A percentile compares a stretch with the other conserved stretches of the same genome.
Conservation (phyloP, 1,140 invertebrate genomes). For the Drosophila mayri region DNA sequence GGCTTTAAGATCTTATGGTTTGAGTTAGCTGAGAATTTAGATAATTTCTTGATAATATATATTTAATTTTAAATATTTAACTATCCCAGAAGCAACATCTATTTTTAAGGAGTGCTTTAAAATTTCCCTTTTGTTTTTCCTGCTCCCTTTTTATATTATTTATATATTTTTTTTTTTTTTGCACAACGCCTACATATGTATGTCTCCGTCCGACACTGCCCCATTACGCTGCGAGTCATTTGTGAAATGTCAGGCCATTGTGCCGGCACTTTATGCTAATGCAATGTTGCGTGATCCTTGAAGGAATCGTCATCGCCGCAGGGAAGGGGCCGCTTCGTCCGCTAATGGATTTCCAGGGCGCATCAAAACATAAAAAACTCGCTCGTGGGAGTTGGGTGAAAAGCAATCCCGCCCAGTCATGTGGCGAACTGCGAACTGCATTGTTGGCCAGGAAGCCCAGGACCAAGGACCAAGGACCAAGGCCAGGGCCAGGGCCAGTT, state of each 20-base stretch:
- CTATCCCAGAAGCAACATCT: not conserved
- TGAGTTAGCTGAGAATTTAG: not conserved
- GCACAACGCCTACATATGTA: conserved; percentile 7
- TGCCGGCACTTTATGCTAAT: conserved; percentile 62
- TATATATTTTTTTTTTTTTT: not conserved
- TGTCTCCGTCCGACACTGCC: not conserved
- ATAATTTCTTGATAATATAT: not conserved
- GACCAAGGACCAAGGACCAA: conserved; percentile 2
- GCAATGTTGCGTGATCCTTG: conserved; percentile 61
- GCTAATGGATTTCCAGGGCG: conserved; percentile 55
- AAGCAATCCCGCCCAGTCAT: conserved; percentile 45
- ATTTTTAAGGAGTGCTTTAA: too few species aligned
- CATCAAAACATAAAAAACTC: conserved; percentile 35
- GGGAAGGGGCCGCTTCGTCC: conserved; percentile 10
- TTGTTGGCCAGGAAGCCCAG: conserved; percentile 27
- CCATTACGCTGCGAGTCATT: conserved; percentile 41
- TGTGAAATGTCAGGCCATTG: conserved; percentile 50
- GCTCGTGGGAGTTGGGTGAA: conserved; percentile 7
- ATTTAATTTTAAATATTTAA: not conserved
- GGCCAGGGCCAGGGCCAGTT: conserved; percentile 7
- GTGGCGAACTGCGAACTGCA: conserved; percentile 50
- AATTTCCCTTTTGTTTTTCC: too few species aligned
- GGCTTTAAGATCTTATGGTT: not conserved
- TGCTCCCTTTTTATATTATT: not conserved
- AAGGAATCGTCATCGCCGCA: conserved; percentile 52